phyloP scores from a whole-genome alignment of 2,888 invertebrate genomes.

The Mongoloraphidia duomilia region DNA sequence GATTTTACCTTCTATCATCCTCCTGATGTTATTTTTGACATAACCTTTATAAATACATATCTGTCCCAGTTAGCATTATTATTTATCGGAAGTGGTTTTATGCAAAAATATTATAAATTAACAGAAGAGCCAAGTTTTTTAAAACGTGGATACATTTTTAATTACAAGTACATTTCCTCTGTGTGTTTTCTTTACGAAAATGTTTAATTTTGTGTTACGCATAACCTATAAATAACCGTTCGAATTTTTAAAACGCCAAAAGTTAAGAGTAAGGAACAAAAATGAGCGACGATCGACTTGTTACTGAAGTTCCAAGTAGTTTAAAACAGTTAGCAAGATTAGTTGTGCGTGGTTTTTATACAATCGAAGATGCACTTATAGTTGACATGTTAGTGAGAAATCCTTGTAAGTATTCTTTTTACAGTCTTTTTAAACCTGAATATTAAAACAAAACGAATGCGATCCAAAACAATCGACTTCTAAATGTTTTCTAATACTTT shows the following conservation, averaged over 20 bases:
- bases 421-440: background rate
- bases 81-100: too few relatives aligned
- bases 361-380: conserved; percentile 84
- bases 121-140: too few relatives aligned
- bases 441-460: background rate
- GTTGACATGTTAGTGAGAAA: conserved; percentile 92
- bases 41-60: too few relatives aligned
- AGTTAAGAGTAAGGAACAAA: conserved; percentile 15
- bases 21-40: too few relatives aligned
- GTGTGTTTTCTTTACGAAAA: background rate
- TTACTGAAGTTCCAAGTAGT: conserved; percentile 86
- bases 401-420: conserved; percentile 52
- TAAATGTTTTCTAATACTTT: background rate
- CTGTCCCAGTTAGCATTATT: too few relatives aligned
- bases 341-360: conserved; percentile 86
- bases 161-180: background rate
- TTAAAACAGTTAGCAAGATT: conserved; percentile 82
- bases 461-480: background rate
- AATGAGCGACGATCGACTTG: conserved; percentile 59
- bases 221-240: background rate
- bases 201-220: background rate
- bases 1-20: too few relatives aligned
- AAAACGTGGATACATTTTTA: background rate
- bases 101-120: too few relatives aligned
- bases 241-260: background rate